Evolutionary conservation across 2,113 vertebrate genomes (phyloP), one percentile per base, ranked within the genome.

Genomic region (Brienomyrus longianalis): DNA sequence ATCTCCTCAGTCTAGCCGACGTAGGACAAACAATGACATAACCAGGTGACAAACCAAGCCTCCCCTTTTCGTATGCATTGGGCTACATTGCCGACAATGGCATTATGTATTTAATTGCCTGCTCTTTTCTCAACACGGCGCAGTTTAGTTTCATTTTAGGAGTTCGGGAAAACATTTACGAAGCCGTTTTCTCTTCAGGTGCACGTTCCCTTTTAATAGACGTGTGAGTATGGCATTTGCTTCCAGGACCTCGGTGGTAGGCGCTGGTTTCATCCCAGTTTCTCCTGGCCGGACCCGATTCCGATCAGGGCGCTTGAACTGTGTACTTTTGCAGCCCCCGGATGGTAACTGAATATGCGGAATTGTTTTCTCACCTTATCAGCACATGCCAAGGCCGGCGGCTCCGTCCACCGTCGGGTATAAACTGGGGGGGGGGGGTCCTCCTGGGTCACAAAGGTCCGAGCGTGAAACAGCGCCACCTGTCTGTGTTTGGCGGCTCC

Each of bases 21-120:
- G 59, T 56, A 86, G 54, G 83, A 86, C 54, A 86, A 11, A 86
- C 89, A 84, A 48, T 86, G 89, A 86, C 83, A 74, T 86, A 86
- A 70, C 23, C 89, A 70, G 89, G 89, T 90, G 86, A 35, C 52
- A 83, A 35, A 89, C 9, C 48, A 62, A 84, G 11, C 17, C 56
- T 90, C 27, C 19, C n/a, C 43, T 83, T 23, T 48, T 3, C 43
- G 5, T 43, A 39, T 83, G 39, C 35, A 43, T 43, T 21, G 7
- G 35, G 6, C 19, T 80, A 35, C 1, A 39, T 35, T 15, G 15
- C 17, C 15, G 74, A 43, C 17, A 19, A 17, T 47, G 17, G 5
- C 80, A 45, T 84, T 84, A 48, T 17, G 39, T 47, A 47, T 47
- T 17, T 84, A 43, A 80, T 27, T 5, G 31, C 35, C 23, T 11